Base-by-base conservation (phyloP, 1,140 invertebrate genomes). In the Drosophila santomea region DNA sequence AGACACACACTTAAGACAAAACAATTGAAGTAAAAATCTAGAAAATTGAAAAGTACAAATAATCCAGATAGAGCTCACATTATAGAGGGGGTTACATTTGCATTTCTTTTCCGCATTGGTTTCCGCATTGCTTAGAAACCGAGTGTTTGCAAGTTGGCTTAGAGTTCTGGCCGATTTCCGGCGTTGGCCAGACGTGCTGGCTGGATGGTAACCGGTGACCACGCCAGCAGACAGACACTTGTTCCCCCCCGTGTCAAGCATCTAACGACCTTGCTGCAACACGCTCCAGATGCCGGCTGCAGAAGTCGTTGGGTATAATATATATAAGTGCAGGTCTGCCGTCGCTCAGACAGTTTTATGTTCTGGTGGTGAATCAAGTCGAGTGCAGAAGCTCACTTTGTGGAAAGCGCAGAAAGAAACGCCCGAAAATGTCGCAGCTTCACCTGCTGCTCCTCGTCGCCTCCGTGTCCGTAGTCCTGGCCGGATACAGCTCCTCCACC, bases 161-260 rank as follows among this genome's bases (percentile, higher is more conserved):
- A 35, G 59, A 20, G 50, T 28, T 63, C 60, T 55, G 23, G 14
- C 17, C 38, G 12, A 55, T 55, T 63, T 71, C 67, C 67, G 67
- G 64, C 51, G 36, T 58, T 20, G 8, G 17, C 17, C 64, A 71
- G 64, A 71, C 67, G 67, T 71, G 67, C 60, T 44, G 64, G 64
- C 60, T 66, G 64, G 36, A 14, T 20, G 36, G 38, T 62, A 35
- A 12, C 50, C 28, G 36, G 38, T 59, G 23, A 12, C 50, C 28
- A 36, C 17, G 20, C 47, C 50, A 52, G 50, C 50, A 52, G 50
- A 52, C 35, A 64, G 69, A 80, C 83, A 83, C 67, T 88, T 86
- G 83, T 88, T 86, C 52, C 52, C 57, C 60, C 57, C 51, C 71
- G 62, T 86, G 83, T 86, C 73, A 60, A 60, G 47, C 67, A 88